Evolutionary conservation across 2,113 vertebrate species (phyloP).

Genomic region (Heptranchias perlo): DNA sequence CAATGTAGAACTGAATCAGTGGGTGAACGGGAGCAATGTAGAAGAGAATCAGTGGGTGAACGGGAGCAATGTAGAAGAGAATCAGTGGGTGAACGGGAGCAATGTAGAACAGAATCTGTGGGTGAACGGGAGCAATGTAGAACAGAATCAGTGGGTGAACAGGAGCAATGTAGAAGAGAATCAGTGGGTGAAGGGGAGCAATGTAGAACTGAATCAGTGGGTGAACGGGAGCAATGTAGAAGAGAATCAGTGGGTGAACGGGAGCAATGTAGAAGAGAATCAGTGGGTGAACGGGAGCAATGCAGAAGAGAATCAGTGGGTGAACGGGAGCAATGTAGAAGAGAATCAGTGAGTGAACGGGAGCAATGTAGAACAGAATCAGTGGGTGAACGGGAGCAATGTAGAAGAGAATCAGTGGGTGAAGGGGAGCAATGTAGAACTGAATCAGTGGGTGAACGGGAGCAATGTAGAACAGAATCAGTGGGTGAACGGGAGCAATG

Average conservation of each 20-base stretch:
- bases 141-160: too few species aligned
- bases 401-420: too few species aligned
- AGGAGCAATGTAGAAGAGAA: too few species aligned
- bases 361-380: not conserved
- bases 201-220: not conserved
- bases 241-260: too few species aligned
- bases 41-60: too few species aligned
- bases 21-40: not conserved
- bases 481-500: not conserved
- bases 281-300: not conserved
- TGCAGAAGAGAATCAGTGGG: too few species aligned
- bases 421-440: not conserved
- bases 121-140: not conserved
- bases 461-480: not conserved
- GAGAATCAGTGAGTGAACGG: not conserved
- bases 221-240: not conserved
- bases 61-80: too few species aligned
- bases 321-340: not conserved
- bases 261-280: too few species aligned
- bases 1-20: not conserved
- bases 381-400: not conserved
- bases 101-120: not conserved
- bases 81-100: not conserved
- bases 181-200: not conserved
- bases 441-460: not conserved